Evolutionary conservation across 2,888 invertebrate genomes (phyloP).

Genomic region (Perizoma flavofasciatum): DNA sequence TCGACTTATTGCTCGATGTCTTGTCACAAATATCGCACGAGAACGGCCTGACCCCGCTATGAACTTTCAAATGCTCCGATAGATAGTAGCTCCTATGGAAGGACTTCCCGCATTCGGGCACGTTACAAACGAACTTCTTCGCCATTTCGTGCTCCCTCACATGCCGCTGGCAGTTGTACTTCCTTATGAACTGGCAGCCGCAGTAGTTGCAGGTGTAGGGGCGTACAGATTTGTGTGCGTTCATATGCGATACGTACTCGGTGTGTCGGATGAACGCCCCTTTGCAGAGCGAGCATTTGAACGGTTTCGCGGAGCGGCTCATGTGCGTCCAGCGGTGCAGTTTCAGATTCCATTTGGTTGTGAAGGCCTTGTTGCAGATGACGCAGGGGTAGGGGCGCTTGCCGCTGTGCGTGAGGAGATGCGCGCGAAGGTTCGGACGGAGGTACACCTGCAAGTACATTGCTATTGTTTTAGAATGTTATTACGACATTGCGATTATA

Average conservation of each 20-base stretch:
- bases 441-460: constrained; percentile 85
- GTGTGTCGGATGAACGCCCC: constrained; percentile 92
- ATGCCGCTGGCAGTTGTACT: constrained; percentile 94
- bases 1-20: constrained; percentile 94
- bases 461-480: too few species aligned
- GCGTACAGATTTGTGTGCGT: constrained; percentile 91
- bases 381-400: constrained; percentile 90
- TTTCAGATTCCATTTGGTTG: constrained; percentile 95
- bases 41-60: constrained; percentile 91
- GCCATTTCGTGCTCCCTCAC: constrained; percentile 91
- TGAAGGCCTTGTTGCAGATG: constrained; percentile 93
- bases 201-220: constrained; percentile 96
- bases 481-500: too few species aligned
- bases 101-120: constrained; percentile 90
- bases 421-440: constrained; percentile 90
- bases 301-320: constrained; percentile 92
- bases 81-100: constrained; percentile 95
- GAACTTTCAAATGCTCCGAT: constrained; percentile 93
- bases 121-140: constrained; percentile 90
- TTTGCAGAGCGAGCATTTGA: constrained; percentile 92
- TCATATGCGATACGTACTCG: constrained; percentile 93
- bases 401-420: constrained; percentile 91
- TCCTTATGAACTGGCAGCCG: constrained; percentile 94
- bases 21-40: constrained; percentile 95
- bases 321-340: constrained; percentile 95